Conservation (phyloP, 35 echinoderm and acorn worm genomes). For the Lytechinus variegatus region DNA sequence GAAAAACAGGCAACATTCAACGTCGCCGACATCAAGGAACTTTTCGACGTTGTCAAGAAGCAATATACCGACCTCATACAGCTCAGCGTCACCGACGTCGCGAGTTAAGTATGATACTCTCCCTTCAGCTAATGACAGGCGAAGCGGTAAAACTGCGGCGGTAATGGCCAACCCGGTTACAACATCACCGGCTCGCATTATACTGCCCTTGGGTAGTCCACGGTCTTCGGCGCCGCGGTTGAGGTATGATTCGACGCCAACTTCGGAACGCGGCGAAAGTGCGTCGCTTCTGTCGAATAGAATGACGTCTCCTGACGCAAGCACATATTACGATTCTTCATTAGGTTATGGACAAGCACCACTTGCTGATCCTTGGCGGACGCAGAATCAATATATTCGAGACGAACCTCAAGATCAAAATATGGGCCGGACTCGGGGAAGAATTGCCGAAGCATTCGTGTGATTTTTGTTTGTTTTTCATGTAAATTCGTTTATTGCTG, state of each 20-base stretch:
- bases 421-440: neutral
- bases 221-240: neutral
- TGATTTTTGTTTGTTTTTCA: neutral
- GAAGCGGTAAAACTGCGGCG: neutral
- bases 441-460: conserved; percentile 41
- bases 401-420: conserved; percentile 23
- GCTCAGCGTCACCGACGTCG: neutral
- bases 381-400: neutral
- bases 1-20: neutral
- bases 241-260: neutral
- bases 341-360: conserved; percentile 24
- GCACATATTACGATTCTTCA: conserved; percentile 18
- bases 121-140: neutral
- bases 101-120: neutral
- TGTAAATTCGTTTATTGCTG: neutral
- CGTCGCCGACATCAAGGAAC: neutral
- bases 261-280: neutral
- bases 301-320: conserved; percentile 17
- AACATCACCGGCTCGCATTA: neutral
- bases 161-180: conserved; percentile 26
- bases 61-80: neutral
- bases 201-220: neutral
- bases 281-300: neutral
- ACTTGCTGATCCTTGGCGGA: neutral
- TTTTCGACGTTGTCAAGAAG: neutral